Conservation (phyloP, 1,140 invertebrate species). For the Drosophila baimaii region DNA sequence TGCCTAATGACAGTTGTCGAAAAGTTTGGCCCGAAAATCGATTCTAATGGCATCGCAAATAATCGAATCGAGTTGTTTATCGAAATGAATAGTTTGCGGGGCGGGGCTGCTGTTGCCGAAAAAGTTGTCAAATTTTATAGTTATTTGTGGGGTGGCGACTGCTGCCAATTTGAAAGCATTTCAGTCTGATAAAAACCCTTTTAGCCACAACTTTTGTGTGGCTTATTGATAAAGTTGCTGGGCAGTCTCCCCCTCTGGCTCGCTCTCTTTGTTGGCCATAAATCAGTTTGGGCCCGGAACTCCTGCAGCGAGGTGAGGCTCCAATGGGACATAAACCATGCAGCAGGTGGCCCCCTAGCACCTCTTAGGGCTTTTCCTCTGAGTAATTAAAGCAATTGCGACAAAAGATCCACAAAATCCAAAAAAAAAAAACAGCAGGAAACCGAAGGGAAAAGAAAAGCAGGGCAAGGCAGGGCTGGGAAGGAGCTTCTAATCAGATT, state of each 20-base stretch:
- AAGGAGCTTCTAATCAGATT: conserved; percentile 59
- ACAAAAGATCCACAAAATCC: conserved; percentile 61
- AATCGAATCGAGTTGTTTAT: conserved; percentile 77
- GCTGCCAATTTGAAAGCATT: conserved; percentile 40
- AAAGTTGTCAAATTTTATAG: conserved; percentile 76
- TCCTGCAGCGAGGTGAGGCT: conserved; percentile 28
- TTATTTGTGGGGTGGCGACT: conserved; percentile 49
- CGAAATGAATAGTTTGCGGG: conserved; percentile 32
- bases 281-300: conserved; percentile 42
- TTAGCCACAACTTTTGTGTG: conserved; percentile 38
- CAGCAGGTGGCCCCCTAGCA: conserved; percentile 73
- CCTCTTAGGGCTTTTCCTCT: conserved; percentile 39
- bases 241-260: background rate
- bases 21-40: conserved; percentile 74
- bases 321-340: conserved; percentile 50
- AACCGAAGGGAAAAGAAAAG: background rate
- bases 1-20: conserved; percentile 78
- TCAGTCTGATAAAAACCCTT: conserved; percentile 36
- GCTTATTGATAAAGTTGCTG: conserved; percentile 70
- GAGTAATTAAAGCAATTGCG: conserved; percentile 73
- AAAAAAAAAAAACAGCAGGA: conserved; percentile 34
- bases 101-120: conserved; percentile 5
- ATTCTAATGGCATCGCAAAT: conserved; percentile 81
- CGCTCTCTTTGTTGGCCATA: conserved; percentile 32
- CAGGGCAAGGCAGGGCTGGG: no score